phyloP scores from a whole-genome alignment of 2,113 vertebrate genomes.

The Cnemophilus loriae region DNA sequence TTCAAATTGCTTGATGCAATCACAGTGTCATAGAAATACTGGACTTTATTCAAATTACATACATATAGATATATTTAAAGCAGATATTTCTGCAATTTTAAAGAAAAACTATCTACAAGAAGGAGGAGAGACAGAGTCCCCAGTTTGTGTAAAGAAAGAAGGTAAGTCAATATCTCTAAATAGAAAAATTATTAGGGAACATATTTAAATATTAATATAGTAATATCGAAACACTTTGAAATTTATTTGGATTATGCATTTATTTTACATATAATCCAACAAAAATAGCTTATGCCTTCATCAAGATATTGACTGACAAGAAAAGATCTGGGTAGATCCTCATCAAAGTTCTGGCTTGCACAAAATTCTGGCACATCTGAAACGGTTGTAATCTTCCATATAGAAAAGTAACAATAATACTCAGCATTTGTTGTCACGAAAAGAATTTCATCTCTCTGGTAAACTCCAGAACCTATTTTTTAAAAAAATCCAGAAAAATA shows the following conservation, averaged over 20 bases:
- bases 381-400: background rate
- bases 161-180: background rate
- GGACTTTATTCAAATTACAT: background rate
- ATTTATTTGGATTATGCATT: background rate
- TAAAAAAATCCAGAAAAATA: background rate
- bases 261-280: background rate
- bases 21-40: background rate
- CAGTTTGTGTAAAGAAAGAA: background rate
- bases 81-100: background rate
- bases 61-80: background rate
- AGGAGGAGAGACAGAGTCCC: background rate
- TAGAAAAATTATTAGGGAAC: background rate
- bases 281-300: accelerated
- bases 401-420: background rate
- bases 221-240: background rate
- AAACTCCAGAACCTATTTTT: background rate
- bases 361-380: background rate
- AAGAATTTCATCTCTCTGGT: background rate
- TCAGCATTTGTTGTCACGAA: background rate
- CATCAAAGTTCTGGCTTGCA: background rate
- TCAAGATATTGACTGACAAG: background rate
- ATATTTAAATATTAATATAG: background rate
- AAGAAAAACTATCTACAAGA: background rate
- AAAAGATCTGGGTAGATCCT: background rate
- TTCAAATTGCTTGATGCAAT: background rate